phyloP scores from a whole-genome alignment of 1,140 invertebrate genomes.

The Drosophila gunungcola region DNA sequence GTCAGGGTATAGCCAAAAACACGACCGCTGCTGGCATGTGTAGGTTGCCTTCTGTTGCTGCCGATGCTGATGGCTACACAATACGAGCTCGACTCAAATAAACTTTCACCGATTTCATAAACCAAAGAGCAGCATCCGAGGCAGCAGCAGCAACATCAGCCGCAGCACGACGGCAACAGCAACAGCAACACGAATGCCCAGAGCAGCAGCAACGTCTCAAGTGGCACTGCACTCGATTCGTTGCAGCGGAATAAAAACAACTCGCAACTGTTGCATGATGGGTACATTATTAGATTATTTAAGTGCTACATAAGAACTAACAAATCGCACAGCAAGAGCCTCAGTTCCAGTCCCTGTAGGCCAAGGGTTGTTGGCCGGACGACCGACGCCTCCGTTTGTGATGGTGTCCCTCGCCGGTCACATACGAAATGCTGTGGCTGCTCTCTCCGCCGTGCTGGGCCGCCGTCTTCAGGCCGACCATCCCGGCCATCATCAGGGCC shows the following conservation, averaged over 20 bases:
- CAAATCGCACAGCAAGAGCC: conserved; percentile 10
- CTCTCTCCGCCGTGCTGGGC: conserved; percentile 87
- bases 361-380: conserved; percentile 78
- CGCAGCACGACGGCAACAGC: conserved; percentile 6
- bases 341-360: conserved; percentile 87
- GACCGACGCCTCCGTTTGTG: conserved; percentile 79
- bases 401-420: conserved; percentile 87
- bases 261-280: conserved; percentile 43
- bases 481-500: conserved; percentile 89
- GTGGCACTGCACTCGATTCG: conserved; percentile 35
- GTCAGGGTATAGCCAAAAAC: conserved; percentile 25
- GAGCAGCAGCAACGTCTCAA: conserved; percentile 22
- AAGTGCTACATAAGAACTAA: conserved; percentile 42
- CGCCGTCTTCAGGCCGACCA: conserved; percentile 90
- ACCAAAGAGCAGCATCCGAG: conserved; percentile 53
- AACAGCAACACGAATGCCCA: not conserved
- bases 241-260: conserved; percentile 33
- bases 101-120: conserved; percentile 80
- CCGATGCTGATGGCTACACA: conserved; percentile 65
- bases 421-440: conserved; percentile 90
- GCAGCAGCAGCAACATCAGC: conserved; percentile 19
- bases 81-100: conserved; percentile 67
- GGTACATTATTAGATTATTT: conserved; percentile 76
- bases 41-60: conserved; percentile 49
- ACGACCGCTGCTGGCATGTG: conserved; percentile 40